These are phyloP conservation scores for Vombatus ursinus DNA, from an alignment of 2,113 vertebrate genomes.

Conservation along the genomic window DNA sequence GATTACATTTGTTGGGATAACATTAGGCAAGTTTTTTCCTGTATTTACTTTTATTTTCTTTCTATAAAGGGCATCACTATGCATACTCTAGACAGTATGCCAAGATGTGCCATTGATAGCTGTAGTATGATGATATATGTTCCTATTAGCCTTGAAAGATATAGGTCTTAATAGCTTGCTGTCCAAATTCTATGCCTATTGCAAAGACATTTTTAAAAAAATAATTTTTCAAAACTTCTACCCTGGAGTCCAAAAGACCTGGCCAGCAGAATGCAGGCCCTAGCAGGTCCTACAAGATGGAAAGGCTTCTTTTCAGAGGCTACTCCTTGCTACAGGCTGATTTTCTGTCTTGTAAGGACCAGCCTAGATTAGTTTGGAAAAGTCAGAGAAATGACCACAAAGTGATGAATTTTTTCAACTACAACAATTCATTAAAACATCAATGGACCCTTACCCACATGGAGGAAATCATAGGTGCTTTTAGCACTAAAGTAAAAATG, in stretches of 20 bases:
- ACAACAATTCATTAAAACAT: neutral
- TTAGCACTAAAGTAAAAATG: neutral
- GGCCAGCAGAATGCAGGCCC: neutral
- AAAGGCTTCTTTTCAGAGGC: neutral
- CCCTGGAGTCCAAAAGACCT: neutral
- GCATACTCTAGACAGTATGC: neutral
- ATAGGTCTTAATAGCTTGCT: neutral
- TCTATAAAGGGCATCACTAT: neutral
- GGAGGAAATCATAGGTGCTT: neutral
- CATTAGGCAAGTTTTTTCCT: neutral
- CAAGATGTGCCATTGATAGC: neutral
- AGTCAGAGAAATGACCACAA: neutral
- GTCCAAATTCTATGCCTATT: neutral
- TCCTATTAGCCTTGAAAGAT: neutral
- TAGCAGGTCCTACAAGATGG: neutral
- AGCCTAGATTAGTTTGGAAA: neutral
- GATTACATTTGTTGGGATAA: neutral
- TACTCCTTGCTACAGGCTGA: neutral
- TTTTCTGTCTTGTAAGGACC: neutral
- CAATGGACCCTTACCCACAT: neutral
- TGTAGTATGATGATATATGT: neutral
- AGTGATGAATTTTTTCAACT: neutral
- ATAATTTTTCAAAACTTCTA: neutral
- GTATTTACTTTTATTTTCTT: neutral
- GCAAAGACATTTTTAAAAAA: neutral